Conservation (phyloP, 2,797 vertebrate species). For the Pelodytes ibericus region DNA sequence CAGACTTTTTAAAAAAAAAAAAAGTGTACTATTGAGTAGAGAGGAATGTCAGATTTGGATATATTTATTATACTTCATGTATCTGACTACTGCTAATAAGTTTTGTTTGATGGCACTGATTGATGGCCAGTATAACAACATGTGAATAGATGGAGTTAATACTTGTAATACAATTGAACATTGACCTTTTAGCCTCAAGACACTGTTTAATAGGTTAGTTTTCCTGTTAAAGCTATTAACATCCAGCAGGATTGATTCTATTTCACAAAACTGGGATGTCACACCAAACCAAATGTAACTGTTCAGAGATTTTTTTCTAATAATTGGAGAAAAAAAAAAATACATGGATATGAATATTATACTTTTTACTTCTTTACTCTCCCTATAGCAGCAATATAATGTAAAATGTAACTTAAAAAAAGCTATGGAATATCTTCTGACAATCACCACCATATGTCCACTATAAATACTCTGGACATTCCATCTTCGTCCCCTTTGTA, state of each 20-base stretch:
- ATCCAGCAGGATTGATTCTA: not conserved
- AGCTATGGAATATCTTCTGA: too few relatives aligned
- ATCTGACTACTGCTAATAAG: conserved; percentile 1
- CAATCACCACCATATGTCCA: too few relatives aligned
- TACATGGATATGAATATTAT: too few relatives aligned
- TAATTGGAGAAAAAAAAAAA: too few relatives aligned
- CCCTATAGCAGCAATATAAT: too few relatives aligned
- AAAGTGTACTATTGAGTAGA: too few relatives aligned
- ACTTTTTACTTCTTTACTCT: too few relatives aligned
- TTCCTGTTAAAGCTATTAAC: not conserved
- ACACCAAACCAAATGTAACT: not conserved
- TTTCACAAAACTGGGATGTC: not conserved
- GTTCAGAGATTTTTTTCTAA: too few relatives aligned
- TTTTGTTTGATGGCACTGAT: not conserved
- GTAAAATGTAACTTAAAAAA: too few relatives aligned
- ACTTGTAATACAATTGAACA: not conserved
- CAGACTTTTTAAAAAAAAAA: too few relatives aligned
- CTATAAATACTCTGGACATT: too few relatives aligned
- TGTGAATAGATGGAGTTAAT: not conserved
- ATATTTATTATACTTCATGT: not conserved
- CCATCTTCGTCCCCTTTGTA: too few relatives aligned
- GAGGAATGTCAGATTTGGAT: not conserved
- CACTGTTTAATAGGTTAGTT: not conserved
- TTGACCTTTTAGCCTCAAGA: not conserved
- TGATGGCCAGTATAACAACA: not conserved